A percentile compares a stretch with the other conserved stretches of the same genome.
These are phyloP conservation scores for Drosophila virilis DNA, from an alignment of 1,140 invertebrate genomes.

Conservation along the genomic window DNA sequence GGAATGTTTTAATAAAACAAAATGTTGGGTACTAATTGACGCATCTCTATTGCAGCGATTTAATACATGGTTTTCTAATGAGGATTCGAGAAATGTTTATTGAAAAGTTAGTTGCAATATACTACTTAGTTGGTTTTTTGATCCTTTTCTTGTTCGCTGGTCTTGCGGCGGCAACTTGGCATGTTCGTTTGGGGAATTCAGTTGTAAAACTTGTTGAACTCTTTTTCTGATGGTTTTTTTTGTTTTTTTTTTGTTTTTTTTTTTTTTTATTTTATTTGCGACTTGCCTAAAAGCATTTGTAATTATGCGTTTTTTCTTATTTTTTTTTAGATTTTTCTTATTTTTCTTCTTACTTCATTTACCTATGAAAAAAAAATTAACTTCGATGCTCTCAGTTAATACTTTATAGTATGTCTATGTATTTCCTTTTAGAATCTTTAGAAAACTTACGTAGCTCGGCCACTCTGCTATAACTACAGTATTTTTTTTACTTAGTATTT, in stretches of 20 bases:
- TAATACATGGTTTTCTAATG: too few species aligned
- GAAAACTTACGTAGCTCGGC: constrained; percentile 77
- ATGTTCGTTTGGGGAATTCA: constrained; percentile 43
- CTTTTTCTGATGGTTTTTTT: constrained; percentile 2
- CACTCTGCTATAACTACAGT: constrained; percentile 69
- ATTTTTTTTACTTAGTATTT: constrained; percentile 19
- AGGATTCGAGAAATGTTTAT: neutral
- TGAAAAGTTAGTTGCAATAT: neutral
- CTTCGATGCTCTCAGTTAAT: constrained; percentile 75
- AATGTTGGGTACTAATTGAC: constrained; percentile 13
- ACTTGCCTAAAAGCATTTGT: constrained; percentile 52
- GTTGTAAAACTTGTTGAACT: constrained; percentile 33
- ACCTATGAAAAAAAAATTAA: constrained; percentile 57
- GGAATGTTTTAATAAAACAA: neutral
- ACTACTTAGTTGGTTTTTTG: constrained; percentile 21
- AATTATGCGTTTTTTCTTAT: constrained; percentile 21
- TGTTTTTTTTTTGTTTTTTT: constrained; percentile 29
- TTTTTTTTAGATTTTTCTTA: constrained; percentile 21
- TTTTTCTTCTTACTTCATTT: constrained; percentile 8
- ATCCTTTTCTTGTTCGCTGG: constrained; percentile 54
- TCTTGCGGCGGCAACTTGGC: constrained; percentile 29
- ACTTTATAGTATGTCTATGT: constrained; percentile 69
- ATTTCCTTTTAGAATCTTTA: constrained; percentile 78
- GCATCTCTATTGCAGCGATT: constrained; percentile 14
- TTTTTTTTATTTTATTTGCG: constrained; percentile 19